Base-by-base conservation (phyloP, 2,113 vertebrate genomes). In the Semicossyphus pulcher region DNA sequence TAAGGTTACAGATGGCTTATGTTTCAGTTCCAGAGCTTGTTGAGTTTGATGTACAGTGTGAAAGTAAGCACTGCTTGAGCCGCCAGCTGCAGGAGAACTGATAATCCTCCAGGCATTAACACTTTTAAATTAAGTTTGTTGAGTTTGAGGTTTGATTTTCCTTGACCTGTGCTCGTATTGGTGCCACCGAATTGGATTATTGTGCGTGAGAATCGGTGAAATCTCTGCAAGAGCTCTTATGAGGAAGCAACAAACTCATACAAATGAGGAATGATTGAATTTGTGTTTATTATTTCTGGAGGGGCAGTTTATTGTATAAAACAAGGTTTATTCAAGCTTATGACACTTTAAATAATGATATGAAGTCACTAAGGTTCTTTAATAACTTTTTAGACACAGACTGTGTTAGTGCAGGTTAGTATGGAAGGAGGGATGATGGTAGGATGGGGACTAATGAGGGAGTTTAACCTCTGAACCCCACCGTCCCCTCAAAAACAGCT, bases 401-500 rank as follows among this genome's bases (percentile, higher is more conserved):
- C 68, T 42, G 57, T 74, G 47, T 47, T 25, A 54, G 32, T 42
- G 61, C 15, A 47, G 52, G 68, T 62, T 64, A 41, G 32, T 68
- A 28, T 51, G 47, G 52, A 57, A 69, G 39, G 28, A 11, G 51
- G 42, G 41, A 31, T 53, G 56, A 58, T 21, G 26, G 41, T 0
- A 12, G 51, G 44, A 48, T n/a, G 36, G 26, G 21, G 52, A 29
- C 47, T 18, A 26, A 63, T 47, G 25, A 61, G 52, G 47, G 53
- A 82, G 69, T 76, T 83, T 59, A 81, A 76, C 81, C 54, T 78
- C 60, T 39, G 57, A 48, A 77, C 74, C 73, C 67, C 62, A 62
- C 63, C 75, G 29, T 36, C 26, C 53, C 74, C 76, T 78, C 76
- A 68, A n/a, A 8, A 48, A 36, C 48, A 72, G 63, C 70, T 74